Base-by-base conservation (phyloP, 2,888 invertebrate genomes). In the Microctonus hyperodae region DNA sequence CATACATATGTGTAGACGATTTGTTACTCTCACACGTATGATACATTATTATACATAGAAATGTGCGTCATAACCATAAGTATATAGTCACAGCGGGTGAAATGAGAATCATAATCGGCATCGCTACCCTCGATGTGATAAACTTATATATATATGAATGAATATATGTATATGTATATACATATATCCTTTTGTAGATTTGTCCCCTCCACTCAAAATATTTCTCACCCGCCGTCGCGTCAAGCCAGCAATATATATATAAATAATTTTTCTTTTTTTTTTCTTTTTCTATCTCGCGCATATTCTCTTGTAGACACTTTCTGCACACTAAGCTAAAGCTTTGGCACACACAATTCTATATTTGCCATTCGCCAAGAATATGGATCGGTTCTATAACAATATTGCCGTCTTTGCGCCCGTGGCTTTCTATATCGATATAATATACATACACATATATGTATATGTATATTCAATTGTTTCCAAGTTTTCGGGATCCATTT, bases 401-500 rank as follows among this genome's bases (percentile, higher is more conserved):
- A 83, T 83, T 83, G 83, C 80, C 78, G 77, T 76, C 74, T 79
- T 76, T 78, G 53, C 77, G 78, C 76, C 78, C 76, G 75, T 75
- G 76, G 75, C 55, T 67, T 37, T 56, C n/a, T 62, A 69, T 56
- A 64, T 62, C 60, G 58, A 51, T 60, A 63, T 65, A 59, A 65
- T 63, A 62, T 68, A 68, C 69, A 63, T 63, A 60, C 55, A 57
- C 67, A 66, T 48, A 40, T 37, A n/a, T 37, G 37, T 37, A n/a
- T 53, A 55, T 83, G 81, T 83, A 81, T 81, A 83, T 83, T 82
- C 82, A 81, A 83, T 83, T 83, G 83, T 83, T 83, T 83, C 83
- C 83, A 83, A 83, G 83, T 83, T 83, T 83, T 86, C 85, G 85
- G 40, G 82, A 84, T 86, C 88, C 89, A 90, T 90, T 90, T 89